A percentile compares a stretch with the other conserved stretches of the same genome.
These are phyloP conservation scores for Indicator maculatus DNA, from an alignment of 2,113 vertebrate species.

Conservation along the genomic window DNA sequence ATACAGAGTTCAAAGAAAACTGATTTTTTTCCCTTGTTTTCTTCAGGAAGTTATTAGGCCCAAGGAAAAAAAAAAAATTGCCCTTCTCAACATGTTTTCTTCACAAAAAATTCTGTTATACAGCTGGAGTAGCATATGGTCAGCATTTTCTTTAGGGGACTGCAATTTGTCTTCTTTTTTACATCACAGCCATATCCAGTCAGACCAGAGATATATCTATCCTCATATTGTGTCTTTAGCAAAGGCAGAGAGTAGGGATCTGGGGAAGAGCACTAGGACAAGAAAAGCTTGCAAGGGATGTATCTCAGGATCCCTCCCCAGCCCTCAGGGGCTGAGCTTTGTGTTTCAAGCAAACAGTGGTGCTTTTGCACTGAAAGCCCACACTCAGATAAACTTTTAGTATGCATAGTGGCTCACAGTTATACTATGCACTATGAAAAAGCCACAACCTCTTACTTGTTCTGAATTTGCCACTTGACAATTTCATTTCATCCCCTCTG, in stretches of 20 bases:
- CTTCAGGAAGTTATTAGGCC: neutral
- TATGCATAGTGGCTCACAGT: neutral
- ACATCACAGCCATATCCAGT: neutral
- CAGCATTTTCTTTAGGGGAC: neutral
- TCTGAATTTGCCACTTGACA: conserved; percentile 11
- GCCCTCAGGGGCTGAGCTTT: neutral
- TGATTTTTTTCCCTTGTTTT: no score
- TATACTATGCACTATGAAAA: neutral
- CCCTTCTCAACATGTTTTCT: neutral
- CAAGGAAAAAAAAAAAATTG: neutral
- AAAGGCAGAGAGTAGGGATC: neutral
- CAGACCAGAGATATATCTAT: neutral
- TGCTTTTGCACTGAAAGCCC: neutral
- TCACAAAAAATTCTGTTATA: neutral
- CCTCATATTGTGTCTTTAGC: neutral
- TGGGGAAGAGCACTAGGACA: neutral
- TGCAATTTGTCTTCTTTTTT: neutral
- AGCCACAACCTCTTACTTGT: neutral
- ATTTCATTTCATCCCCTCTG: conserved; percentile 37
- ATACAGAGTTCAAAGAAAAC: neutral
- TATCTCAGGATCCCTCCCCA: neutral
- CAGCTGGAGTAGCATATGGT: neutral
- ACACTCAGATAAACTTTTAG: neutral
- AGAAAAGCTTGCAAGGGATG: neutral
- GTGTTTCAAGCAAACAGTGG: neutral